These are phyloP conservation scores for Daboia siamensis DNA, from an alignment of 2,113 vertebrate species.

Conservation along the genomic window DNA sequence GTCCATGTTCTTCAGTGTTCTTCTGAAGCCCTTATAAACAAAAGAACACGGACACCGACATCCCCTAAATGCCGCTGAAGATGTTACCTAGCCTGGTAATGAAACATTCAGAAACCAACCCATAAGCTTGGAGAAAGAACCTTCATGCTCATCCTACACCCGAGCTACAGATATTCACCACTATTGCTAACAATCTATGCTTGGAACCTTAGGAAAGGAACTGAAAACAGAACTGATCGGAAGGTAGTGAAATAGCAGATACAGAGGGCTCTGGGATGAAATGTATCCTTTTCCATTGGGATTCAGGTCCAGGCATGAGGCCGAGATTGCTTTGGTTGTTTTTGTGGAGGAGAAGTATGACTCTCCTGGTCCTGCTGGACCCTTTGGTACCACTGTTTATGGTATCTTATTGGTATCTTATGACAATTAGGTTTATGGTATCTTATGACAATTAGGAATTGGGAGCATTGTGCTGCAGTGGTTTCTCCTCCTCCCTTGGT, in stretches of 20 bases:
- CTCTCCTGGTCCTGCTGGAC: too few relatives aligned
- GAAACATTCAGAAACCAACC: too few relatives aligned
- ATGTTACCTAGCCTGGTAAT: too few relatives aligned
- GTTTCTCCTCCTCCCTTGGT: not conserved
- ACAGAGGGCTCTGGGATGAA: not conserved
- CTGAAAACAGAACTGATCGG: not conserved
- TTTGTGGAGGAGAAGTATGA: too few relatives aligned
- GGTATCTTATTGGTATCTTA: not conserved
- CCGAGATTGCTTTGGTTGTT: not conserved
- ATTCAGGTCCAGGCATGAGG: not conserved
- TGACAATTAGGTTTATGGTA: not conserved
- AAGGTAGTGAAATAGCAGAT: not conserved
- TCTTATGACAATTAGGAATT: not conserved
- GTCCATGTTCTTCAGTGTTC: too few relatives aligned
- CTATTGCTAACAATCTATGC: not conserved
- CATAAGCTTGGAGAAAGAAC: too few relatives aligned
- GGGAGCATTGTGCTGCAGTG: not conserved
- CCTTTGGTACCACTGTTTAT: not conserved
- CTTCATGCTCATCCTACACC: too few relatives aligned
- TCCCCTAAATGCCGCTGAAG: too few relatives aligned
- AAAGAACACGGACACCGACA: too few relatives aligned
- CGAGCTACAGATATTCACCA: too few relatives aligned
- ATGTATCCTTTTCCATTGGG: not conserved
- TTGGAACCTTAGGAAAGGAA: not conserved
- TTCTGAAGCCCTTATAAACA: too few relatives aligned